Evolutionary conservation across 2,888 invertebrate species (phyloP).

Genomic region (Drosophila prolongata): DNA sequence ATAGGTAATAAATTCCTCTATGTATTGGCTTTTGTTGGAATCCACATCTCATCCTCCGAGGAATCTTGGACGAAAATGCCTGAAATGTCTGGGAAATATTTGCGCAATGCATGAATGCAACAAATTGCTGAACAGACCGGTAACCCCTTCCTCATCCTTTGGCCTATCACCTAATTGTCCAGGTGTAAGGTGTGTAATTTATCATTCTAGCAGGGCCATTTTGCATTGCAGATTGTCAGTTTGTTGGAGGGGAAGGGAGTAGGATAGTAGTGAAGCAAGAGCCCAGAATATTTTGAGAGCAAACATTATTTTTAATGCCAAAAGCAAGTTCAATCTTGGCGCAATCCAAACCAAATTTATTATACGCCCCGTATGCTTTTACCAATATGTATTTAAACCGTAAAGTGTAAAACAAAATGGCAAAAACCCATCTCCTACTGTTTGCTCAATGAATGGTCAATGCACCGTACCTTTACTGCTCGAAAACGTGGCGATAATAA

Average conservation of each 20-base stretch:
- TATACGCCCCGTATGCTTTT: constrained; percentile 53
- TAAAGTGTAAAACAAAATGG: constrained; percentile 11
- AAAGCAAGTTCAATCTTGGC: constrained; percentile 32
- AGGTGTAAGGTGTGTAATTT: constrained; percentile 68
- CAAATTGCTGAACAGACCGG: constrained; percentile 48
- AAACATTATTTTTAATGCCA: not conserved
- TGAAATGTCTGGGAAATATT: constrained; percentile 63
- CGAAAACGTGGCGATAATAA: constrained; percentile 62
- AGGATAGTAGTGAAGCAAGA: not conserved
- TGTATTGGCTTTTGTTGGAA: constrained; percentile 21
- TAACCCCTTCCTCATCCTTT: constrained; percentile 3
- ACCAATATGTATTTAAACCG: constrained; percentile 27
- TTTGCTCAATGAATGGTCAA: constrained; percentile 34
- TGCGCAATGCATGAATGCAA: constrained; percentile 65
- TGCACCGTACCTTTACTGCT: constrained; percentile 4
- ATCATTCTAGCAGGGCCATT: constrained; percentile 64
- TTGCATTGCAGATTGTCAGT: constrained; percentile 62
- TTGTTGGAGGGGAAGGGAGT: constrained; percentile 4
- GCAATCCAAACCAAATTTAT: constrained; percentile 55
- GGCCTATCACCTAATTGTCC: constrained; percentile 14
- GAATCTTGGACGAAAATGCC: constrained; percentile 23
- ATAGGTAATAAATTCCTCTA: constrained; percentile 28
- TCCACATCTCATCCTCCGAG: not conserved
- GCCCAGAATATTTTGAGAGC: not conserved
- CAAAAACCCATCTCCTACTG: constrained; percentile 7